These are phyloP conservation scores for Scartelaos histophorus DNA, from an alignment of 2,113 vertebrate species.

Conservation along the genomic window DNA sequence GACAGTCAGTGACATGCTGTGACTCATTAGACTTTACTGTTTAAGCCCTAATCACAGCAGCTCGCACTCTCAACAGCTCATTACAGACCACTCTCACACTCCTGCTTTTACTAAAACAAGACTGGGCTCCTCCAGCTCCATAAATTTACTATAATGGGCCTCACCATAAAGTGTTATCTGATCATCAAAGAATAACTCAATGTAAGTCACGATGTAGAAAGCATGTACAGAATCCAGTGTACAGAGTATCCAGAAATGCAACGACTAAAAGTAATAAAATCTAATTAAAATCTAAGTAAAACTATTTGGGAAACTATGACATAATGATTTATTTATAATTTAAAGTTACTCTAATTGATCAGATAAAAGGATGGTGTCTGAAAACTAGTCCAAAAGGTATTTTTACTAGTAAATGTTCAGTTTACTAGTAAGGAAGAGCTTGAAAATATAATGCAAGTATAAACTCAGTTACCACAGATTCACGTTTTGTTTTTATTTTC, in stretches of 20 bases:
- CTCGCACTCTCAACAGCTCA: slow-evolving; percentile 14
- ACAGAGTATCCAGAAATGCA: neutral
- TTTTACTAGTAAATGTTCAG: too few relatives aligned
- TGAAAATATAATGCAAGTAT: too few relatives aligned
- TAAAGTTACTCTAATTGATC: too few relatives aligned
- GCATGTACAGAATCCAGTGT: neutral
- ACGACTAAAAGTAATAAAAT: too few relatives aligned
- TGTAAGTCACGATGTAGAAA: neutral
- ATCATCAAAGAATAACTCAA: neutral
- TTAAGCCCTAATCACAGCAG: slow-evolving; percentile 55
- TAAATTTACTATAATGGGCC: neutral
- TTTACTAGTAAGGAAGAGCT: too few relatives aligned
- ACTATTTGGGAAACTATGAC: too few relatives aligned
- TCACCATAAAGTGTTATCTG: neutral
- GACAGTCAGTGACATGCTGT: slow-evolving; percentile 54
- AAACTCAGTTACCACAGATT: too few relatives aligned
- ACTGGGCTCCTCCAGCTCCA: slow-evolving; percentile 4
- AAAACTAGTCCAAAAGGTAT: too few relatives aligned
- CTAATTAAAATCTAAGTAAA: too few relatives aligned
- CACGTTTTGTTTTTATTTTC: neutral
- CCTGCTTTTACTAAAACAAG: slow-evolving; percentile 21
- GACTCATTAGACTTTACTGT: slow-evolving; percentile 67
- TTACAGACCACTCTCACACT: slow-evolving; percentile 22
- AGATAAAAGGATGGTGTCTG: too few relatives aligned
- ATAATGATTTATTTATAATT: too few relatives aligned